Base-by-base conservation (phyloP, 2,888 invertebrate species). In the Perdita meconis region DNA sequence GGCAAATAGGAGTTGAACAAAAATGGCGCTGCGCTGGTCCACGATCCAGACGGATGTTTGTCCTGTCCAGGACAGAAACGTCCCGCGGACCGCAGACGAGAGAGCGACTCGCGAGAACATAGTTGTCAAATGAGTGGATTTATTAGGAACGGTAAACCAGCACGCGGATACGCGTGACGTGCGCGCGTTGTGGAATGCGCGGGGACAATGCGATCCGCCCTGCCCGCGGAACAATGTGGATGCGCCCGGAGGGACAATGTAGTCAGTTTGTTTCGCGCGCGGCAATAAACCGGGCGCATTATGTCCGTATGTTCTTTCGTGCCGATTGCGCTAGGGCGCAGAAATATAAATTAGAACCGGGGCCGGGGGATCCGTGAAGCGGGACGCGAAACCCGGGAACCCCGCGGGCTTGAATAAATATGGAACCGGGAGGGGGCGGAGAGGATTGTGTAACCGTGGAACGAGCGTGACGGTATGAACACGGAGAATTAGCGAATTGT, bases 101-200 rank as follows among this genome's bases (percentile, higher is more conserved):
- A 19, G n/a, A 22, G 13, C n/a, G 47, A 1, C 44, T 12, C 19
- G 30, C n/a, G 63, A 59, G 40, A 44, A 57, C 64, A 40, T 22
- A 50, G 50, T 74, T 74, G 74, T 74, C 74, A 74, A 74, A 74
- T 74, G 74, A 74, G 36, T 64, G 64, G 74, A 74, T 74, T 74
- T 74, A 74, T 74, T 74, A 73, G 74, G 57, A 73, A 74, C 74
- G 36, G 57, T 73, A 74, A 74, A 74, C 64, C 64, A 73, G 30
- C 38, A 19, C 26, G 22, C 30, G 74, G 74, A 74, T 74, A 74
- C 44, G 26, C 57, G 64, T 74, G 74, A 73, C 57, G 64, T 68
- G 26, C 19, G n/a, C 36, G 16, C 44, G 68, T 73, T 64, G 36
- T 57, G 34, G 44, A 47, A 22, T 53, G 19, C 16, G 40, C 38